Evolutionary conservation across 1,140 invertebrate genomes (phyloP).

Genomic region (Diachasmimorpha longicaudata): DNA sequence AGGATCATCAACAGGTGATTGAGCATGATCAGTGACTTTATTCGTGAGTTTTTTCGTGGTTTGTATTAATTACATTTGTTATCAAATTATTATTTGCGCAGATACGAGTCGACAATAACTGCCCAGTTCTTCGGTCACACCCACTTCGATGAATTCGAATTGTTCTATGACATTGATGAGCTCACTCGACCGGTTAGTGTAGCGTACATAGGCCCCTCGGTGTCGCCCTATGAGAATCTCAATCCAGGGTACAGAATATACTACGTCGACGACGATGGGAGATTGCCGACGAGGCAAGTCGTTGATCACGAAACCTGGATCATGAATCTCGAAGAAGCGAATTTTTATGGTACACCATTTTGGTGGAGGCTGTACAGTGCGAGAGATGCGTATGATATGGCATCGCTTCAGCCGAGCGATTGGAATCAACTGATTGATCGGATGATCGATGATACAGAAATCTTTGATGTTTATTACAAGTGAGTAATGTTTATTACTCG

Average conservation of each 20-base stretch:
- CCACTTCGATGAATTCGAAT: conserved; percentile 92
- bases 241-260: conserved; percentile 97
- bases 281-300: conserved; percentile 80
- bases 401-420: conserved; percentile 79
- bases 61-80: background rate
- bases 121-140: conserved; percentile 97
- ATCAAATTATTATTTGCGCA: conserved; percentile 36
- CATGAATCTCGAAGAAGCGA: conserved; percentile 94
- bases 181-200: conserved; percentile 81
- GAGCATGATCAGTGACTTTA: background rate
- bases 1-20: conserved; percentile 81
- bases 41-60: background rate
- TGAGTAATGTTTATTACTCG: no score
- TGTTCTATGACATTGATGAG: conserved; percentile 87
- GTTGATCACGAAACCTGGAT: conserved; percentile 95
- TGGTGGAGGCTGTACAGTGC: conserved; percentile 90
- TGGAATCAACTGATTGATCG: conserved; percentile 86
- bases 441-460: conserved; percentile 81
- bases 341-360: conserved; percentile 84
- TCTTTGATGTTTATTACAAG: conserved; percentile 91
- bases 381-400: conserved; percentile 80
- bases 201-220: conserved; percentile 90
- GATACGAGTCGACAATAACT: conserved; percentile 87
- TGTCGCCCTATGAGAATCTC: conserved; percentile 89
- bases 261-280: conserved; percentile 92